Base-by-base conservation (phyloP, 2,888 invertebrate genomes). In the Patella ulyssiponensis region DNA sequence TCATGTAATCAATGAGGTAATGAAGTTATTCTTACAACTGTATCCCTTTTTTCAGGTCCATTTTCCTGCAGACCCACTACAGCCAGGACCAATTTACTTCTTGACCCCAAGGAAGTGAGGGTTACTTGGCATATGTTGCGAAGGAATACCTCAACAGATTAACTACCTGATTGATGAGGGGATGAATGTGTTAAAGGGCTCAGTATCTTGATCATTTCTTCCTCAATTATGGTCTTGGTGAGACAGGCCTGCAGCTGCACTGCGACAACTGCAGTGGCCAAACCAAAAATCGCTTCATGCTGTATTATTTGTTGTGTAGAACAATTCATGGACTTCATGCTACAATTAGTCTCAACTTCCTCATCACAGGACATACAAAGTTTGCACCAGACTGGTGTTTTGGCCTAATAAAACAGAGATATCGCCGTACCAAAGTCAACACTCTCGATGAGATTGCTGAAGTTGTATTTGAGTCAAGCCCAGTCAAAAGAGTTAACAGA, bases 231-330 rank as follows among this genome's bases (percentile, higher is more conserved):
- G 82, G 83, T 3, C 75, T 81, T 75, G 82, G 82, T 27, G 84
- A 84, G 74, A 76, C 23, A 11, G 15, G 73, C 33, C 74, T 78
- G 1, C 52, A 79, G 2, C 73, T 83, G 14, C 80, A 83, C 53
- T 75, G 81, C 69, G 83, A 84, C 77, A 83, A 85, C 73, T 85
- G 85, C 56, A 53, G 70, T 12, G 83, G 84, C 17, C 85, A 85
- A 52, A 84, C 83, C 69, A 85, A 84, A 51, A 84, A 84, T 27
- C 27, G 27, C 2, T 27, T 27, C 27, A 27, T 27, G 27, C 27
- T 27, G 27, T 27, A 27, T 27, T 27, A 27, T 27, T 27, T 27
- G 27, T 27, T 27, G 27, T 27, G 27, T 1, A 27, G 27, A 27
- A 27, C 27, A 27, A 27, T 27, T 27, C 27, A 27, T 27, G 27